Evolutionary conservation across 2,113 vertebrate species (phyloP), one percentile per base, ranked within the genome.

Genomic region (Symphodus melops): DNA sequence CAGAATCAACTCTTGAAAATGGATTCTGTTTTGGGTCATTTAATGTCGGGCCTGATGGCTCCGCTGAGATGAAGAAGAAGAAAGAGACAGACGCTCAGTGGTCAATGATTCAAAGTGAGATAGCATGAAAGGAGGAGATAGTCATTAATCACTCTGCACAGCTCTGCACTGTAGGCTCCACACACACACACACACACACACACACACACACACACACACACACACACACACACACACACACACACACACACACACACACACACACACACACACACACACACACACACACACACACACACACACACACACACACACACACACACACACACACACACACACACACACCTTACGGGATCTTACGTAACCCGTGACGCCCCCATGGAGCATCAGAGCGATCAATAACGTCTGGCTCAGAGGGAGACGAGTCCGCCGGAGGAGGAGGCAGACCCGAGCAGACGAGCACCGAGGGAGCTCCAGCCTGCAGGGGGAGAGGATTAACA

Each of bases 131-230:
- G 36, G 19, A n/a, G 23, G 23, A n/a, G 56, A 68, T 14, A 44
- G 73, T 68, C 49, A 76, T 68, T 76, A 54, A 76, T 68, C 49
- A 67, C 20, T 52, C 44, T 14, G 21, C 55, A 68, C 56, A 49
- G 58, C 41, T 46, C 62, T 53, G 36, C 20, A 19, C 23, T 61
- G 46, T 23, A 49, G 13, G 5, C 4, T 33, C 28, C 6, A 6
- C 28, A 33, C 28, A 33, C 28, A 33, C 28, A 33, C 28, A 3
- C 28, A 33, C 28, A 33, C 28, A 33, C 28, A 33, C 28, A 28
- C 28, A 28, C 28, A 28, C 28, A 28, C 28, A 28, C 28, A 28
- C 28, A 28, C 28, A 28, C 28, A 28, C 28, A 28, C 28, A 28
- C 28, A 28, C 28, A 28, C 28, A 28, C 28, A 28, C n/a, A n/a